phyloP scores from a whole-genome alignment of 2,888 invertebrate species.

The Sinodicranocentrus sp. region DNA sequence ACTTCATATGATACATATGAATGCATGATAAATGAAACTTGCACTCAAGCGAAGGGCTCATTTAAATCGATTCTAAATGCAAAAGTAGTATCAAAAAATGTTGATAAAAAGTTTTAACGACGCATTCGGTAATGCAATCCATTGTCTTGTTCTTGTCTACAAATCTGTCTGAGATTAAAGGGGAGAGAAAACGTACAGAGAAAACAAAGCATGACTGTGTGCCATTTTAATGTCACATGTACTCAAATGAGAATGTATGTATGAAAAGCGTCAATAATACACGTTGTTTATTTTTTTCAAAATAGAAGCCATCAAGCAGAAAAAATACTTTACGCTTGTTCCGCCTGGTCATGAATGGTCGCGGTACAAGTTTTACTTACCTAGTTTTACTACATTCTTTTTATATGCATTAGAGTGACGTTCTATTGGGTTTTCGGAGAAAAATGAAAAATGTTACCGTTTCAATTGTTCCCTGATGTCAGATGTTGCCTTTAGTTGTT shows the following conservation, averaged over 20 bases:
- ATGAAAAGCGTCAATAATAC: conserved; percentile 13
- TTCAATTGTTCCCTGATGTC: conserved; percentile 58
- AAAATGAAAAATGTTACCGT: conserved; percentile 62
- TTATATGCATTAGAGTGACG: conserved; percentile 3
- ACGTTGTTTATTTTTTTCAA: conserved; percentile 30
- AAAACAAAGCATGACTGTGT: background rate
- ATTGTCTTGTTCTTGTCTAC: no score
- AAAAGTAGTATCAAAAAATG: no score
- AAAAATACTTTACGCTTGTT: conserved; percentile 48
- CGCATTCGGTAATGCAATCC: no score
- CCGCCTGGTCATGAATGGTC: conserved; percentile 50
- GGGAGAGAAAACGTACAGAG: no score
- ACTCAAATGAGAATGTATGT: conserved; percentile 14
- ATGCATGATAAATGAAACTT: no score
- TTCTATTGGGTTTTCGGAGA: conserved; percentile 61
- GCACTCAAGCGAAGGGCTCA: no score
- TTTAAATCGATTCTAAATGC: no score
- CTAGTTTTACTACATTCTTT: conserved; percentile 51
- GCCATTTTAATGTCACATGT: conserved; percentile 1
- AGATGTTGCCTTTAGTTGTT: conserved; percentile 41
- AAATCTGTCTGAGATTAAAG: no score
- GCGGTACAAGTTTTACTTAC: conserved; percentile 62
- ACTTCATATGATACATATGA: no score
- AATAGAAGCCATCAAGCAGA: conserved; percentile 57
- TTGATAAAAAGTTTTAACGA: no score